A percentile compares a stretch with the other conserved stretches of the same genome.
Conservation (phyloP, 2,888 invertebrate species). For the Diarsia mendica region DNA sequence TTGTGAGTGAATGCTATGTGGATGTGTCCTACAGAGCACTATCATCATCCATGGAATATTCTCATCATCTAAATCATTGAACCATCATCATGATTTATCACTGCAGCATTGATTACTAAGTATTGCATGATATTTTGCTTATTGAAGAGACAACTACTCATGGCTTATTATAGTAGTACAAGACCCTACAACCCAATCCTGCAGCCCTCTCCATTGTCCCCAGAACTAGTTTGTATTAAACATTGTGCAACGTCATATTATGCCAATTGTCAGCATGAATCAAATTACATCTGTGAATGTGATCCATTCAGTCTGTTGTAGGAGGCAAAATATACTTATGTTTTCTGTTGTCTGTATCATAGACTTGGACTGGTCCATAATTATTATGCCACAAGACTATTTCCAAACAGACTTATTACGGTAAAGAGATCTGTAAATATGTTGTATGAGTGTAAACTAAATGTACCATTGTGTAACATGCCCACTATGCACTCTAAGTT, state of each 20-base stretch:
- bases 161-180: neutral
- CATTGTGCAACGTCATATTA: slow-evolving; percentile 5
- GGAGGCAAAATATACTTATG: neutral
- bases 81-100: neutral
- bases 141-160: neutral
- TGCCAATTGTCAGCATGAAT: slow-evolving; percentile 13
- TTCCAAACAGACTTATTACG: neutral
- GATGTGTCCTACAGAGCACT: neutral
- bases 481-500: neutral
- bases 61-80: slow-evolving; percentile 16
- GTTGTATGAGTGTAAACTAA: neutral
- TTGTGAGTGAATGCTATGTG: slow-evolving; percentile 44
- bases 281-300: slow-evolving; percentile 18
- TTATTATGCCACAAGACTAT: neutral
- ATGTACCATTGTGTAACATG: neutral
- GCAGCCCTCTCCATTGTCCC: neutral
- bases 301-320: neutral
- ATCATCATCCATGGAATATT: slow-evolving; percentile 16
- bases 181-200: neutral
- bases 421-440: neutral
- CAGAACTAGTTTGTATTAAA: slow-evolving; percentile 7
- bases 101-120: neutral
- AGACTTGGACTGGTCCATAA: neutral
- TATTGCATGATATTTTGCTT: slow-evolving; percentile 14
- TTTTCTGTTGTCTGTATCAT: neutral